Evolutionary conservation across 1,140 invertebrate genomes (phyloP).

Genomic region (Drosophila dunni): DNA sequence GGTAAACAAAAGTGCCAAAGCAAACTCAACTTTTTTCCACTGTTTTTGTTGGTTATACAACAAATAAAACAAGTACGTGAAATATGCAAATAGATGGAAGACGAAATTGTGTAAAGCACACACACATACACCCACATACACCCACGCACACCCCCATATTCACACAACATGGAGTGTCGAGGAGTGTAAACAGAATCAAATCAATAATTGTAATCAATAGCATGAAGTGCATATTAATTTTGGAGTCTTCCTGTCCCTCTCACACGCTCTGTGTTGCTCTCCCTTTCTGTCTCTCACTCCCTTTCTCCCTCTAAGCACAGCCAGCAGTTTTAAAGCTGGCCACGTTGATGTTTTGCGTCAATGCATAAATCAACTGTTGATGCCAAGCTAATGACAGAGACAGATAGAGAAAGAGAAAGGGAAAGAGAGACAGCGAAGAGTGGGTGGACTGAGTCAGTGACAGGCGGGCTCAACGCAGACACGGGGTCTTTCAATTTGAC

Average conservation of each 20-base stretch:
- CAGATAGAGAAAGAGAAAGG: neutral
- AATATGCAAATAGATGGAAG: constrained; percentile 44
- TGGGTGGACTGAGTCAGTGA: neutral
- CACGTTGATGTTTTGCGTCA: constrained; percentile 14
- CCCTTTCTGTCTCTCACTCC: neutral
- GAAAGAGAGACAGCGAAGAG: neutral
- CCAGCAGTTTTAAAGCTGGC: constrained; percentile 1
- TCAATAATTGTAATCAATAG: constrained; percentile 51
- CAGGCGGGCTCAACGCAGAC: constrained; percentile 13
- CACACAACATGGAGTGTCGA: neutral
- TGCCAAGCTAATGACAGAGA: constrained; percentile 9
- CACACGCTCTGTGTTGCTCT: neutral
- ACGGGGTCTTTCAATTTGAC: constrained; percentile 48
- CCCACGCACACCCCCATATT: neutral
- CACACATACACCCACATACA: neutral
- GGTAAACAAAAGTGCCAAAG: constrained; percentile 46
- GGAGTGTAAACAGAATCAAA: constrained; percentile 32
- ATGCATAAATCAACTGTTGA: constrained; percentile 54
- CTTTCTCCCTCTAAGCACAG: neutral
- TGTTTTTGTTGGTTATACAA: constrained; percentile 36
- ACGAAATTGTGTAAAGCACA: neutral
- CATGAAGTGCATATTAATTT: constrained; percentile 42
- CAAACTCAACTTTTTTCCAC: constrained; percentile 33
- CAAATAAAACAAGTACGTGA: constrained; percentile 42
- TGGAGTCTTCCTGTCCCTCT: neutral